These are phyloP conservation scores for Ctenosaura bakeri DNA, from an alignment of 2,797 vertebrate species.

Conservation along the genomic window DNA sequence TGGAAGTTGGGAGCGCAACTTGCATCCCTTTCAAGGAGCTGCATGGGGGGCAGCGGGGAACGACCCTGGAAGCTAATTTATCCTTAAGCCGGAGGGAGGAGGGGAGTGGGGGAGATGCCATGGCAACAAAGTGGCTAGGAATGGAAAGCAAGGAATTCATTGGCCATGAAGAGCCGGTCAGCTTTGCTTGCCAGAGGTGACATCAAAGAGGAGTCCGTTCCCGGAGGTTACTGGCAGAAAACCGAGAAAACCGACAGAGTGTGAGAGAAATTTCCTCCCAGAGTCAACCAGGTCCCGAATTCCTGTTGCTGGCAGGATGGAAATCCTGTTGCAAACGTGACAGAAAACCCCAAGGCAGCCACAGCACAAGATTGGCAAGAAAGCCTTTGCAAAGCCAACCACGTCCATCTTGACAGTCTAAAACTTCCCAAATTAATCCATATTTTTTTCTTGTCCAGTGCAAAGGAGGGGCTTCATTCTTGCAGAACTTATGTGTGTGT, in stretches of 20 bases:
- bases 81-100: background rate
- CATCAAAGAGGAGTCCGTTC: background rate
- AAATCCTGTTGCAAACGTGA: background rate
- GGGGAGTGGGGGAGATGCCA: background rate
- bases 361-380: background rate
- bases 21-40: slow-evolving; percentile 14
- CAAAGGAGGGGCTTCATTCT: no score
- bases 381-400: background rate
- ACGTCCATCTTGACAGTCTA: background rate
- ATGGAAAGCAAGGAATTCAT: background rate
- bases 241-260: background rate
- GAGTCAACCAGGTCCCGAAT: background rate
- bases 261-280: background rate
- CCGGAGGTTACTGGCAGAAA: background rate
- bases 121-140: background rate
- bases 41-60: background rate
- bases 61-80: background rate
- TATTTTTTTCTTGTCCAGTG: background rate
- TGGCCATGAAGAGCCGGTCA: background rate
- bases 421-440: background rate
- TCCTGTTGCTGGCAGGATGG: no score
- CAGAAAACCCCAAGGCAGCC: background rate
- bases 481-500: no score
- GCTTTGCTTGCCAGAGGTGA: slow-evolving; percentile 3
- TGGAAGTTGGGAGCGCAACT: slow-evolving; percentile 15